phyloP scores from a whole-genome alignment of 2,888 invertebrate species.

The Dasypolia templi region DNA sequence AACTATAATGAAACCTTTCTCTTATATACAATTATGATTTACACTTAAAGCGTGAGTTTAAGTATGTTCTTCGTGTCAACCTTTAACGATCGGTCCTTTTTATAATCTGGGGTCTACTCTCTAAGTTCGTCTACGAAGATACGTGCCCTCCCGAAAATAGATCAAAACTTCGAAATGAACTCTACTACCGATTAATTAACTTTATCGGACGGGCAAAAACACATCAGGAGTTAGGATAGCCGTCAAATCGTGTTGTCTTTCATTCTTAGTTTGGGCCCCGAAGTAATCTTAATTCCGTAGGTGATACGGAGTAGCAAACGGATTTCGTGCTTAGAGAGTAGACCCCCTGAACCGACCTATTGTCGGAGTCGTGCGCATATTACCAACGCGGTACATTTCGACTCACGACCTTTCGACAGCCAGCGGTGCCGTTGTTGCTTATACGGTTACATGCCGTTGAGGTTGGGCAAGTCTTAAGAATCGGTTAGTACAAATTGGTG shows the following conservation, averaged over 20 bases:
- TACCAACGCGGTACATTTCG: slow-evolving; percentile 17
- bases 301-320: too few relatives aligned
- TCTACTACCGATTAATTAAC: too few relatives aligned
- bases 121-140: too few relatives aligned
- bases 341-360: slow-evolving; percentile 39
- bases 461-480: slow-evolving; percentile 30
- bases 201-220: too few relatives aligned
- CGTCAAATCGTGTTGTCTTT: too few relatives aligned
- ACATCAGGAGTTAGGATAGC: too few relatives aligned
- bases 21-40: slow-evolving; percentile 18
- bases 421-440: not conserved
- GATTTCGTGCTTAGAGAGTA: too few relatives aligned
- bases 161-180: too few relatives aligned
- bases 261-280: too few relatives aligned
- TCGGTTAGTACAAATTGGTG: not conserved
- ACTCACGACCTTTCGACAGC: slow-evolving; percentile 49
- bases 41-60: slow-evolving; percentile 40
- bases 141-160: too few relatives aligned
- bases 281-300: too few relatives aligned
- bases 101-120: slow-evolving; percentile 41
- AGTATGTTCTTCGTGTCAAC: slow-evolving; percentile 65
- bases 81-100: slow-evolving; percentile 58
- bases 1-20: slow-evolving; percentile 4
- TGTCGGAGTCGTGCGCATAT: slow-evolving; percentile 53
- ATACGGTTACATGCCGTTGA: not conserved